These are phyloP conservation scores for Dendropsophus ebraccatus DNA, from an alignment of 2,113 vertebrate genomes.

Conservation along the genomic window DNA sequence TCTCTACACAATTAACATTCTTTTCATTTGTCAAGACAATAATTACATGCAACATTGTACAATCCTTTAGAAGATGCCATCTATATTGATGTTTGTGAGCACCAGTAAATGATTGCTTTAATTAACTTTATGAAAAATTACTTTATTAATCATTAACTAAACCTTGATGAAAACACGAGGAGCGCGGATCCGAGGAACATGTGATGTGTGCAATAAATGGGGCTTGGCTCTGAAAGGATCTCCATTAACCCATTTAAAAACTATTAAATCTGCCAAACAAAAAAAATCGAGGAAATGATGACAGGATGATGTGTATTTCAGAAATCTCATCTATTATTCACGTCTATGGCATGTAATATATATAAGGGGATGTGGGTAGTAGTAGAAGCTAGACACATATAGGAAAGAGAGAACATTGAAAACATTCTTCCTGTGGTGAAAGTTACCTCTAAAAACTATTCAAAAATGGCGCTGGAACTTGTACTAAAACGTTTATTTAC, in stretches of 20 bases:
- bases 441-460: too few relatives aligned
- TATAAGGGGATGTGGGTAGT: too few relatives aligned
- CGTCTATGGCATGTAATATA: neutral
- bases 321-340: neutral
- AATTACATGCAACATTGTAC: conserved; percentile 24
- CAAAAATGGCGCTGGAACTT: too few relatives aligned
- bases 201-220: conserved; percentile 1
- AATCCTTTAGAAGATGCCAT: conserved; percentile 17
- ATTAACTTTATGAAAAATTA: conserved; percentile 33
- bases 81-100: conserved; percentile 23
- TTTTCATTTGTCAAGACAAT: conserved; percentile 19
- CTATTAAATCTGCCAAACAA: conserved; percentile 6
- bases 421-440: too few relatives aligned
- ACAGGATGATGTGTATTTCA: neutral
- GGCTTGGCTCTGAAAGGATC: conserved; percentile 1
- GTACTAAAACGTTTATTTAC: too few relatives aligned
- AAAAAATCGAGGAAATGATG: neutral
- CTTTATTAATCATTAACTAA: conserved; percentile 36
- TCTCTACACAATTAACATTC: conserved; percentile 8
- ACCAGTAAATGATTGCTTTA: conserved; percentile 28
- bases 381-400: neutral
- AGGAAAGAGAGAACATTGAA: too few relatives aligned
- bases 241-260: neutral
- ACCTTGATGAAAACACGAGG: neutral
- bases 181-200: neutral